Evolutionary conservation across 2,888 invertebrate species (phyloP), one percentile per base, ranked within the genome.

Genomic region (Zele albiditarsus): DNA sequence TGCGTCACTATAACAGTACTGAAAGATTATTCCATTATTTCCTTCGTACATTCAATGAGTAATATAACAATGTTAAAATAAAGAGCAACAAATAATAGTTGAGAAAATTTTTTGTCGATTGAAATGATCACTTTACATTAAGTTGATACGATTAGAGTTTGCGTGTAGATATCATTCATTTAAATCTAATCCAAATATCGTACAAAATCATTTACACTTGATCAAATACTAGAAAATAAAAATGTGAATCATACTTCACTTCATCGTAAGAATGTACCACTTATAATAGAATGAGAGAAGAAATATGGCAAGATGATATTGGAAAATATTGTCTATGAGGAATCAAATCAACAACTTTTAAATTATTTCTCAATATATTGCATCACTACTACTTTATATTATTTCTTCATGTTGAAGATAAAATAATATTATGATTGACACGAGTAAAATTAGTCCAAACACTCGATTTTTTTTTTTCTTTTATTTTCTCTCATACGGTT

Each of bases 391-490:
- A 14, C 4, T 46, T n/a, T 14, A 16, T 14, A 3, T n/a, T 46
- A n/a, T 46, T 14, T n/a, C 46, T n/a, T n/a, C 46, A n/a, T n/a
- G n/a, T 46, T 6, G 16, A 3, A 46, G 16, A 46, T 2, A 46
- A 8, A 14, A 46, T 14, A n/a, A 46, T n/a, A 46, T 16, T 14
- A 16, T 46, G 3, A 46, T 46, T 46, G 46, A 46, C 46, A 46
- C 16, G n/a, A n/a, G 14, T 42, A 46, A 16, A 16, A 46, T n/a
- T 31, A 70, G 70, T 16, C 12, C 58, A 60, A 27, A 58, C 28
- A 33, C 60, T 60, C 0, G 12, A 31, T 69, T 69, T 60, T 70
- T 60, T n/a, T n/a, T 46, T 46, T 46, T 16, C 60, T 60, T n/a
- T n/a, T 46, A 16, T 46, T 16, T 46, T 3, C 16, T 3, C n/a